Conservation (phyloP, 2,888 invertebrate genomes). For the Conchocele bisecta region DNA sequence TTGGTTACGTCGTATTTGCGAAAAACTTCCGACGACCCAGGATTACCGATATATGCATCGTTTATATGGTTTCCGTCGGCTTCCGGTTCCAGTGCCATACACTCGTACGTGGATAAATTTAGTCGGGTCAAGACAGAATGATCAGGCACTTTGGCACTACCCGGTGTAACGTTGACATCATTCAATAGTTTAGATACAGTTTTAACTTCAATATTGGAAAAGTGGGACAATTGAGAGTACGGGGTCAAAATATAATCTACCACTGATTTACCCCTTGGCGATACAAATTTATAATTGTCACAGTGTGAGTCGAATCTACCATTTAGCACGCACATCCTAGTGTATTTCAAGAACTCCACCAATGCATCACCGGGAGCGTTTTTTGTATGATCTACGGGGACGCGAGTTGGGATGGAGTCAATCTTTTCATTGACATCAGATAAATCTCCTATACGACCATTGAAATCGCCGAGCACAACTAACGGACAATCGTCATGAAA, state of each 20-base stretch:
- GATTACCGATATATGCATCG: no score
- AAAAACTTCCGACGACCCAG: no score
- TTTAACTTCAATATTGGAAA: slow-evolving; percentile 1
- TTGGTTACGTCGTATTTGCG: no score
- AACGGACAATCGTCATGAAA: no score
- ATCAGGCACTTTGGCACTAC: slow-evolving; percentile 10
- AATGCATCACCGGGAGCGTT: neutral
- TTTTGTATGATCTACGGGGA: neutral
- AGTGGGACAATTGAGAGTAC: neutral
- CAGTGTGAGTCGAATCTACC: neutral
- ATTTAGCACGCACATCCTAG: slow-evolving; percentile 1
- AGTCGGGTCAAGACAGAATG: slow-evolving; percentile 17
- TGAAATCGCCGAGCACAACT: no score
- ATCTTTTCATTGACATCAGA: slow-evolving; percentile 5
- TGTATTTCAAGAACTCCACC: neutral
- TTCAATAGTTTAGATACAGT: neutral
- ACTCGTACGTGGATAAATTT: no score
- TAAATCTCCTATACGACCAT: no score
- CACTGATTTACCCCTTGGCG: neutral
- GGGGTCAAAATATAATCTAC: neutral
- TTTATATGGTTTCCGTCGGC: no score
- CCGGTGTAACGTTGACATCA: neutral
- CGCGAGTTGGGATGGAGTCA: neutral
- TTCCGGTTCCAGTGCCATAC: no score
- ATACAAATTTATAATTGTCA: neutral